These are phyloP conservation scores for Sebastes trivittatus DNA, from an alignment of 2,797 vertebrate species.

Conservation along the genomic window DNA sequence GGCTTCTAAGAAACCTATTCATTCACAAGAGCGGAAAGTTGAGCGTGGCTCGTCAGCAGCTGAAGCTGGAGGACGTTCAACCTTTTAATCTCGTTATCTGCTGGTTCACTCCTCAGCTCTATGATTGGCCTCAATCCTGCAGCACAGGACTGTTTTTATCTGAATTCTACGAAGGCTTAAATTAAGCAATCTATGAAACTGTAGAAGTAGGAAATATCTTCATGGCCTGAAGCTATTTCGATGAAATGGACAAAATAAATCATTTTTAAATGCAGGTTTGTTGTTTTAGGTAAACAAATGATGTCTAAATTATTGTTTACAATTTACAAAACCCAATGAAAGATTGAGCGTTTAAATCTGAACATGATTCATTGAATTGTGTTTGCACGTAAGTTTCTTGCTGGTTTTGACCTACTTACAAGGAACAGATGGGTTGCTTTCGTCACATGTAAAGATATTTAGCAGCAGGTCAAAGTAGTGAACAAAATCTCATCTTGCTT, in stretches of 20 bases:
- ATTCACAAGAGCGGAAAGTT: not conserved
- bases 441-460: not conserved
- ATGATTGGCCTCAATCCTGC: conserved; percentile 74
- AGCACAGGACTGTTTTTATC: conserved; percentile 34
- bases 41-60: not conserved
- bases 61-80: conserved; percentile 22
- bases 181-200: not conserved
- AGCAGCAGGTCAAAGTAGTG: not conserved
- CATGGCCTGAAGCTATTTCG: not conserved
- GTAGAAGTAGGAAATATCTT: not conserved
- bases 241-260: not conserved
- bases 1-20: not conserved
- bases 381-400: not conserved
- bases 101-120: conserved; percentile 38
- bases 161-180: conserved; percentile 61
- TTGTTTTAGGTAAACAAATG: not conserved
- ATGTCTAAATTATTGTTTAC: not conserved
- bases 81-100: conserved; percentile 73
- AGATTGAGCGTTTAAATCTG: not conserved
- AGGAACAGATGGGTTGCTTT: conserved; percentile 4
- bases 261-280: not conserved
- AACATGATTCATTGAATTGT: not conserved
- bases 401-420: not conserved
- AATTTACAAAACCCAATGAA: not conserved
- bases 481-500: not conserved